Evolutionary conservation across 2,888 invertebrate genomes (phyloP).

Genomic region (Sinohyriopsis cumingii): DNA sequence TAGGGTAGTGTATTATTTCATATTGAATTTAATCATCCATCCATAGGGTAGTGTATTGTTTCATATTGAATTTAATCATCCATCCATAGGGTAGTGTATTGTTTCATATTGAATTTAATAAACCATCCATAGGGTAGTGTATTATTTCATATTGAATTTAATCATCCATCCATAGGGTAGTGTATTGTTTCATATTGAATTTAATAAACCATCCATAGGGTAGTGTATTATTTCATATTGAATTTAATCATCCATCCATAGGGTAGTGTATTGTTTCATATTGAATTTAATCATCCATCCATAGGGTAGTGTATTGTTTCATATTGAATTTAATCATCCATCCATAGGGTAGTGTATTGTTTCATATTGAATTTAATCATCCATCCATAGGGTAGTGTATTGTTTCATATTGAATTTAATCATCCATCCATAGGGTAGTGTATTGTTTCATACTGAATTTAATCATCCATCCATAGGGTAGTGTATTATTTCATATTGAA

Average conservation of each 20-base stretch:
- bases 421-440: constrained; percentile 85
- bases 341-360: constrained; percentile 78
- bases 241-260: constrained; percentile 81
- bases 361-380: constrained; percentile 73
- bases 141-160: too few relatives aligned
- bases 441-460: too few relatives aligned
- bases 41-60: constrained; percentile 77
- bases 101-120: not conserved
- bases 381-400: constrained; percentile 81
- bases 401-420: not conserved
- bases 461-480: constrained; percentile 85
- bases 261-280: constrained; percentile 73
- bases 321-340: constrained; percentile 76
- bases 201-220: constrained; percentile 79
- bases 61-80: constrained; percentile 75
- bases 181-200: too few relatives aligned
- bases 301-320: constrained; percentile 76
- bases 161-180: constrained; percentile 85
- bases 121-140: constrained; percentile 81
- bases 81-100: constrained; percentile 80
- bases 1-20: constrained; percentile 75
- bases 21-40: constrained; percentile 77
- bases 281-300: constrained; percentile 79
- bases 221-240: constrained; percentile 62
- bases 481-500: constrained; percentile 10